Percentiles rank a stretch among this genome's conserved stretches.
phyloP scores from a whole-genome alignment of 2,888 invertebrate genomes.

The Rotaria macrura region DNA sequence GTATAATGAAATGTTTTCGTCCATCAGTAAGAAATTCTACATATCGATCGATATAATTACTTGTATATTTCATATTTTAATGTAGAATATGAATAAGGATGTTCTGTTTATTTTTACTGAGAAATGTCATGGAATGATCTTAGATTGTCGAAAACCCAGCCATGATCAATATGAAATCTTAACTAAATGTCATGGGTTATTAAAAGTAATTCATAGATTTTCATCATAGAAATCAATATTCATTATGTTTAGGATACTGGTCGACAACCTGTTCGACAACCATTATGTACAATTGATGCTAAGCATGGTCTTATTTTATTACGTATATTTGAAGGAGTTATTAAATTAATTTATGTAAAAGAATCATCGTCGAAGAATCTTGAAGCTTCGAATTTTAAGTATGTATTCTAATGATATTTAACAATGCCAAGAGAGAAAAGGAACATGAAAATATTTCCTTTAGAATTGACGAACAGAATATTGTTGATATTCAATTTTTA shows the following conservation, averaged over 20 bases:
- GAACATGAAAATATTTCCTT: constrained; percentile 18
- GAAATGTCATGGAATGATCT: constrained; percentile 89
- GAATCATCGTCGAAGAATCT: constrained; percentile 66
- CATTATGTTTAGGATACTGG: not conserved
- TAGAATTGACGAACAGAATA: constrained; percentile 83
- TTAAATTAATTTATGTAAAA: constrained; percentile 91
- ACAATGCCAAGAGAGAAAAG: no score
- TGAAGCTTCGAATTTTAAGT: constrained; percentile 68
- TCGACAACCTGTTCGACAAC: not conserved
- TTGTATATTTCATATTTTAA: constrained; percentile 36
- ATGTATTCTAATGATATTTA: no score
- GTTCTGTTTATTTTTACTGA: constrained; percentile 81
- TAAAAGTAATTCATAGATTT: constrained; percentile 54
- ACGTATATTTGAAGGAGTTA: constrained; percentile 83
- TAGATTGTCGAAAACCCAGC: constrained; percentile 63
- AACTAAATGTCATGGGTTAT: constrained; percentile 89
- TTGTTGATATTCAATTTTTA: constrained; percentile 88
- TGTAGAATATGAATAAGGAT: constrained; percentile 78
- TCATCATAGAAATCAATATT: no score
- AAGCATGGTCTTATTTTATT: constrained; percentile 86
- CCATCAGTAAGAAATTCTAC: not conserved
- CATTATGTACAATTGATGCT: constrained; percentile 69
- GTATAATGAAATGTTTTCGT: constrained; percentile 65
- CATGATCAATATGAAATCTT: constrained; percentile 65
- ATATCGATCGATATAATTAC: no score